These are phyloP conservation scores for Allacma fusca DNA, from an alignment of 2,888 invertebrate species.

Conservation along the genomic window DNA sequence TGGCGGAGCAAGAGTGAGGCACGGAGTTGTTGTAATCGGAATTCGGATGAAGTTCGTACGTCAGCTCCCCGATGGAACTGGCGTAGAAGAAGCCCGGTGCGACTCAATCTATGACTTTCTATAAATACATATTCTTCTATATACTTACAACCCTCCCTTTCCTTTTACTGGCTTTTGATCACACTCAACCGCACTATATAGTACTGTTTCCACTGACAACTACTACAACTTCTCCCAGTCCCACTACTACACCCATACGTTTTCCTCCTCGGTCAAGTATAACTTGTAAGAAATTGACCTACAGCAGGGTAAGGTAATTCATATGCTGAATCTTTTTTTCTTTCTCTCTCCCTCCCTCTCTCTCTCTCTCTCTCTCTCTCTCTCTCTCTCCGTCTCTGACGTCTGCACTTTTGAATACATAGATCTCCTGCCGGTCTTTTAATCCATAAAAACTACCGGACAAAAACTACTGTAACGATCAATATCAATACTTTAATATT, in stretches of 20 bases:
- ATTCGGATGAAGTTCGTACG: slow-evolving; percentile 35
- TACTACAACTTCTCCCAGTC: neutral
- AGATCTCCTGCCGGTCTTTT: slow-evolving; percentile 2
- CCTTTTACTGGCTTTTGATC: too few relatives aligned
- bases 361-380: neutral
- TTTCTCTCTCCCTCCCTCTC: neutral
- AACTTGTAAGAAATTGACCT: slow-evolving; percentile 31
- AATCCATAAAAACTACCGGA: slow-evolving; percentile 1
- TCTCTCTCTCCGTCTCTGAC: slow-evolving; percentile 17
- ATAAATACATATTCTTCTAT: slow-evolving; percentile 11
- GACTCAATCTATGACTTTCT: slow-evolving; percentile 6
- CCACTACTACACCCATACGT: slow-evolving; percentile 4
- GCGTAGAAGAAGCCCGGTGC: slow-evolving; percentile 27
- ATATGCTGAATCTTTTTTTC: neutral
- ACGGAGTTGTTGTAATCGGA: slow-evolving; percentile 20
- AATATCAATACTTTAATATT: neutral
- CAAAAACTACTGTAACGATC: neutral
- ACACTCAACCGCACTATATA: neutral
- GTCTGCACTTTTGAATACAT: neutral
- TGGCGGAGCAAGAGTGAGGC: slow-evolving; percentile 26
- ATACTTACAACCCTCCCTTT: neutral
- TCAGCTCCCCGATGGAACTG: slow-evolving; percentile 35
- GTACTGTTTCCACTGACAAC: neutral
- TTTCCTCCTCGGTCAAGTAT: slow-evolving; percentile 26
- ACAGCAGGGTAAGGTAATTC: slow-evolving; percentile 25